Base-by-base conservation (phyloP, 2,888 invertebrate species). In the Peribatodes rhomboidaria region DNA sequence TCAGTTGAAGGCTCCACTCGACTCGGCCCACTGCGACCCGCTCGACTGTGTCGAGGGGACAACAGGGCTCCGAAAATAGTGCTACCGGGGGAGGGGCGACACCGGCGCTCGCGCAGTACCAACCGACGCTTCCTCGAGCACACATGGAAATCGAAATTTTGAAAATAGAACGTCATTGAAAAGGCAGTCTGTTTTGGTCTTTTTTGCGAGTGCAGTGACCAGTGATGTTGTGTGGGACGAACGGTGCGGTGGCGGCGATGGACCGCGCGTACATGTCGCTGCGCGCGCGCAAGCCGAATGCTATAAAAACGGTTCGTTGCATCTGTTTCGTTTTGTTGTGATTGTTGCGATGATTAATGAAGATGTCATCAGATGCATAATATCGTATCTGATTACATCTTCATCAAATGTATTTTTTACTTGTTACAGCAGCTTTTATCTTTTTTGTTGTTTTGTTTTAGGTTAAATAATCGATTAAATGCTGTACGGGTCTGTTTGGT, bases 181-280 rank as follows among this genome's bases (percentile, higher is more conserved):
- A 58, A 49, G 35, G 16, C 9, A 47, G 27, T 50, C n/a, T 41
- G 53, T 31, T 42, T 55, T 27, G n/a, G 46, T 33, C 8, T n/a
- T 46, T 6, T 31, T 47, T 10, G 27, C 37, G 49, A 47, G 65
- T 65, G 60, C 55, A 57, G 69, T 73, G 70, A 50, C 59, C 50
- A 61, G 80, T 79, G 77, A 91, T 92, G 92, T 80, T 92, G 85
- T 90, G 93, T 69, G 90, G 90, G n/a, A 84, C 90, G 42, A 86
- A 84, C 71, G 89, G 91, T 14, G 90, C 92, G 1, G 89, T 90
- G 18, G 90, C 90, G 39, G 90, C 91, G 20, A 94, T 93, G 93
- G 94, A 94, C 60, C 88, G 94, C 61, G 94, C 93, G 59, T 94
- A 94, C 68, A 94, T 94, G 94, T 93, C 94, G 53, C 77, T 94